Evolutionary conservation across 2,888 invertebrate species (phyloP).

Genomic region (Ormyrus nitidulus): DNA sequence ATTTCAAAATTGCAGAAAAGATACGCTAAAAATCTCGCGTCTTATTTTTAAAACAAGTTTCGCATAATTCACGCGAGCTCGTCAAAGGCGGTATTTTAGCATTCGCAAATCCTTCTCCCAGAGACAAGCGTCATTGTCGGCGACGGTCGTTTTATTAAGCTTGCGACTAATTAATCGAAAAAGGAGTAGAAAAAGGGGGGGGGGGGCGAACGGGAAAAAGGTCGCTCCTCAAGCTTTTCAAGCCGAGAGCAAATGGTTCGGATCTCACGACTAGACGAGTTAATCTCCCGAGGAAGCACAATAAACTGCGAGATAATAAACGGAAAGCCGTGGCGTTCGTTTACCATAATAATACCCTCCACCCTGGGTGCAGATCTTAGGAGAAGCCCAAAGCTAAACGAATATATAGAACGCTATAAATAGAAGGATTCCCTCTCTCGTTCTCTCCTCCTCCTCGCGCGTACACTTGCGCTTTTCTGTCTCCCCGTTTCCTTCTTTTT

Average conservation of each 20-base stretch:
- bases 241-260: conserved; percentile 56
- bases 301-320: conserved; percentile 73
- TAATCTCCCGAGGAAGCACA: conserved; percentile 72
- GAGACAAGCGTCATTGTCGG: no score
- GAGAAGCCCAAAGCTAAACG: conserved; percentile 66
- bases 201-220: conserved; percentile 20
- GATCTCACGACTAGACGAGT: conserved; percentile 69
- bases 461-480: conserved; percentile 52
- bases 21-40: not conserved
- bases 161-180: conserved; percentile 29
- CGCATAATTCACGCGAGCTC: no score
- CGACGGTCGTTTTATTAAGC: conserved; percentile 4
- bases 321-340: conserved; percentile 67
- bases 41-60: no score
- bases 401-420: conserved; percentile 72
- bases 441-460: conserved; percentile 37
- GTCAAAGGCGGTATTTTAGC: no score
- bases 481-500: conserved; percentile 48
- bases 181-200: not conserved
- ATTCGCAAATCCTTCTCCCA: no score
- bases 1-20: not conserved
- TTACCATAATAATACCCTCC: conserved; percentile 72
- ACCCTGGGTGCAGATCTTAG: conserved; percentile 63
- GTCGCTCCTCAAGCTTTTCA: not conserved
- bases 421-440: conserved; percentile 61